A percentile compares a stretch with the other conserved stretches of the same genome.
phyloP scores from a whole-genome alignment of 2,113 vertebrate genomes.

The Sialia sialis region DNA sequence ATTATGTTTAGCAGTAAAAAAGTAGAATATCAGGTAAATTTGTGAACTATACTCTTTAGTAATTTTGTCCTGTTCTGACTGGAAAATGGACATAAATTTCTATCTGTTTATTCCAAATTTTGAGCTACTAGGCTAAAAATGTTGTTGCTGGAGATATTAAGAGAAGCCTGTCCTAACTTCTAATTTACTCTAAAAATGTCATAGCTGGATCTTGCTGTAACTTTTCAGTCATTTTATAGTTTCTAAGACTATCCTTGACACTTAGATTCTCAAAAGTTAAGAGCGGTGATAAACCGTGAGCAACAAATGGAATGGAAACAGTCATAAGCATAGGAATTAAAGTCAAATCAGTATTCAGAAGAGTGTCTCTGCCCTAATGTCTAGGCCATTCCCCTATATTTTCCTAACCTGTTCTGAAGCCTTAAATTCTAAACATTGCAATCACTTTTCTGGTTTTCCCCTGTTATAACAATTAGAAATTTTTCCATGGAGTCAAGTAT shows the following conservation, averaged over 20 bases:
- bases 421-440: not conserved
- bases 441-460: not conserved
- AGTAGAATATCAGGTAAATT: not conserved
- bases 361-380: not conserved
- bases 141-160: not conserved
- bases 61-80: not conserved
- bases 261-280: not conserved
- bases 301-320: not conserved
- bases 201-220: not conserved
- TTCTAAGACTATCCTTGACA: not conserved
- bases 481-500: not conserved
- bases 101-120: not conserved
- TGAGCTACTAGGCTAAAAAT: not conserved
- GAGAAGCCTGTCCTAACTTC: not conserved
- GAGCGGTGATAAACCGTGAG: not conserved
- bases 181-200: not conserved
- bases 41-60: not conserved
- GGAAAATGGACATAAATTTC: not conserved
- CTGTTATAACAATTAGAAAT: not conserved
- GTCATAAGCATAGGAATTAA: not conserved
- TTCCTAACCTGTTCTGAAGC: not conserved
- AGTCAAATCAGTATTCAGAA: not conserved
- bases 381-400: not conserved
- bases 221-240: not conserved
- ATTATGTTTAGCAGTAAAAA: slow-evolving; percentile 3